Evolutionary conservation across 2,797 vertebrate genomes (phyloP).

Genomic region (Sebastes trivittatus): DNA sequence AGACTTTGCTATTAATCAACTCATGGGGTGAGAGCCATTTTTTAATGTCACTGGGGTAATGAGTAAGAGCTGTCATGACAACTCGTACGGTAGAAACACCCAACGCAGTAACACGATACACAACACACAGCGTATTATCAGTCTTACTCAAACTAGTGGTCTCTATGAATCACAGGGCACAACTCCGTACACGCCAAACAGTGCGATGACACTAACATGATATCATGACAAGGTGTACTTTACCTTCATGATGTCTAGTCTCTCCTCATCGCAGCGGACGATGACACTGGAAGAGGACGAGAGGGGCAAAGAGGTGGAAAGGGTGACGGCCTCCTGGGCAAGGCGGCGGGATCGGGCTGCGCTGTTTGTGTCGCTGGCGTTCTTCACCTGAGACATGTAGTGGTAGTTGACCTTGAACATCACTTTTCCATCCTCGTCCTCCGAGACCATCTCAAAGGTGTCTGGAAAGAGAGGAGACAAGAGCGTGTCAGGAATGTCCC

Average conservation of each 20-base stretch:
- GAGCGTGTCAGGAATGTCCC: background rate
- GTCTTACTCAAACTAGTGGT: background rate
- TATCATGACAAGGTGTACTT: background rate
- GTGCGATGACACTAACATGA: background rate
- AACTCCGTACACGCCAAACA: background rate
- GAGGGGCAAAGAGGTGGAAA: constrained; percentile 96
- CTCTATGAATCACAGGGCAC: background rate
- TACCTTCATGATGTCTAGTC: constrained; percentile 99
- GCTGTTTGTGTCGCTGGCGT: constrained; percentile 95
- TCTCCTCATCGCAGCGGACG: constrained; percentile 96
- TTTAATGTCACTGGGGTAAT: constrained; percentile 61
- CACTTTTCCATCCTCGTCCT: constrained; percentile 96
- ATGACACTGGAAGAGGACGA: constrained; percentile 97
- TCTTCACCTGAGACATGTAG: constrained; percentile 99
- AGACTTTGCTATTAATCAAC: constrained; percentile 55
- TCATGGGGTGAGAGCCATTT: constrained; percentile 27
- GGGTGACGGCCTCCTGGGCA: constrained; percentile 97
- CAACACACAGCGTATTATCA: background rate
- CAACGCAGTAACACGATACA: background rate
- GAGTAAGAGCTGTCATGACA: constrained; percentile 47
- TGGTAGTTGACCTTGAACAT: constrained; percentile 99
- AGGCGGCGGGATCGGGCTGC: constrained; percentile 94
- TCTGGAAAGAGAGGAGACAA: constrained; percentile 75
- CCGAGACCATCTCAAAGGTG: constrained; percentile 99
- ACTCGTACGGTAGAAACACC: background rate